Evolutionary conservation across 2,888 invertebrate species (phyloP), one percentile per base, ranked within the genome.

Genomic region (Lepidocyrtinus sp.): DNA sequence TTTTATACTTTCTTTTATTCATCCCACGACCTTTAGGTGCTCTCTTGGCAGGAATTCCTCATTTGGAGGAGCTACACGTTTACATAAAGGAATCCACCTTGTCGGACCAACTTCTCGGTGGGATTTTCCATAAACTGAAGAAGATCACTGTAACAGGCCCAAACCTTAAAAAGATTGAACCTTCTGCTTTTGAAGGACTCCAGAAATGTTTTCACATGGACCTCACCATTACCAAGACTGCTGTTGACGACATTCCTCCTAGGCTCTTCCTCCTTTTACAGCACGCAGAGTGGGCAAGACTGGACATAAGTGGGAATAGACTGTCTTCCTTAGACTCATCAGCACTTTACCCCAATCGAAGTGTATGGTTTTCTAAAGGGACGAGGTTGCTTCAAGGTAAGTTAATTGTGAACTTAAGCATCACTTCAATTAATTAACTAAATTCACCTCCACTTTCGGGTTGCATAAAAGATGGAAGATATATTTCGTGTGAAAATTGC

Each of bases 311-410:
- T 82, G 92, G 93, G 88, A 97, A 97, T 90, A 92, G 92, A 89
- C 91, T 96, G 88, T 92, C 93, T 46, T 92, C 93, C 78, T 90
- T 96, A 83, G 94, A 94, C 88, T 94, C 95, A 70, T 94, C 95
- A 83, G 93, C 94, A 82, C 94, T 96, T 88, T 96, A 96, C 89
- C 94, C 94, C 26, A 96, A 96, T 89, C 92, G 93, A 85, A 94
- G 95, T 24, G 93, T 93, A 86, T 96, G 96, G 96, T 95, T 95
- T 89, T 93, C 93, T 85, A 93, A 95, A 84, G 96, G 96, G 15
- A 96, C 96, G 2, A 94, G 95, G 88, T 91, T 95, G 88, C 92
- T 96, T 75, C 93, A 94, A 90, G 96, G n/a, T n/a, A n/a, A n/a
- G n/a, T n/a, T n/a, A n/a, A n/a, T n/a, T n/a, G n/a, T n/a, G n/a